A percentile compares a stretch with the other conserved stretches of the same genome.
Conservation (phyloP, 37 sponge, comb jelly and placozoan genomes). For the Eunapius fragilis region DNA sequence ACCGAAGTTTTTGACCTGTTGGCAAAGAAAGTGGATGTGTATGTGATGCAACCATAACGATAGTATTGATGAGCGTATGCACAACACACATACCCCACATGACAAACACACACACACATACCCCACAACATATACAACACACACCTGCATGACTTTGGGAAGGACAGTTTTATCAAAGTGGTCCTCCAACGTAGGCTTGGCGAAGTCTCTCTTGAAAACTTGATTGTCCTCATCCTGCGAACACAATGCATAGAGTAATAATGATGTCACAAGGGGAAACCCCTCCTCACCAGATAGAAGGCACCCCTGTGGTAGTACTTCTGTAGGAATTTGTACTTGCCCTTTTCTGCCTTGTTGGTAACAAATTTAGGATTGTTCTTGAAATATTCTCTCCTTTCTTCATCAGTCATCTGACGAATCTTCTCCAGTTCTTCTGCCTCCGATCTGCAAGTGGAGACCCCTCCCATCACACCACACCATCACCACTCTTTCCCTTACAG, state of each 20-base stretch:
- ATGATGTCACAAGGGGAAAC: background rate
- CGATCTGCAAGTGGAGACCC: conserved; percentile 19
- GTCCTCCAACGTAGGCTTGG: conserved; percentile 95
- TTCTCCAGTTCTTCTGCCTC: conserved; percentile 88
- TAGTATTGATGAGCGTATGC: background rate
- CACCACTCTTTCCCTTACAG: conserved; percentile 38
- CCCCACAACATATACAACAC: background rate
- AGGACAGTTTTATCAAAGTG: conserved; percentile 98
- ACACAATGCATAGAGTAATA: background rate
- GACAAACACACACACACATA: background rate
- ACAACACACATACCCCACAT: background rate
- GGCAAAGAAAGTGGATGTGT: background rate
- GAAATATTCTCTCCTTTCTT: conserved; percentile 75
- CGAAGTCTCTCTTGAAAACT: conserved; percentile 57
- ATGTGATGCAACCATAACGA: background rate
- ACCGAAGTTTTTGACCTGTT: conserved; percentile 98
- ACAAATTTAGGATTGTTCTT: conserved; percentile 63
- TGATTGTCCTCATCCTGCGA: background rate
- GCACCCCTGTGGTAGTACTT: conserved; percentile 99
- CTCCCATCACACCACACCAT: background rate
- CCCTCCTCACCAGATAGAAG: conserved; percentile 79
- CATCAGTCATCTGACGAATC: conserved; percentile 91
- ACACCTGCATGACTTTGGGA: conserved; percentile 98
- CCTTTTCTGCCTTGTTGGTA: conserved; percentile 85
- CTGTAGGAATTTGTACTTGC: conserved; percentile 97